Base-by-base conservation (phyloP, 2,113 vertebrate species). In the Stegostoma tigrinum region DNA sequence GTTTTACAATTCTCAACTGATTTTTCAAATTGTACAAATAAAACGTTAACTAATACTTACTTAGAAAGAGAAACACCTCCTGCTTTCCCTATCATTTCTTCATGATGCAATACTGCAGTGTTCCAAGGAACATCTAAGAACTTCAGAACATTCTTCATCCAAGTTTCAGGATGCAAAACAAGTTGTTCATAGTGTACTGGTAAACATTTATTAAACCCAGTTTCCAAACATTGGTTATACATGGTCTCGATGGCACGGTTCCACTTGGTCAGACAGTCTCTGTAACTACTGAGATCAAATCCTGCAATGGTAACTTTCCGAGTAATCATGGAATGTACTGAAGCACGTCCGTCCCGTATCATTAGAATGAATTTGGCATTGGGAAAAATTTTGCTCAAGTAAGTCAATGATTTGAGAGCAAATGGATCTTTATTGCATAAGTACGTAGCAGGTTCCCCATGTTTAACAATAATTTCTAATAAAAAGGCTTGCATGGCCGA, bases 391-490 rank as follows among this genome's bases (percentile, higher is more conserved):
- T 98, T 98, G 94, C 99, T 98, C 10, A 99, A 98, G 90, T 99
- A 99, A 85, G 98, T 98, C 1, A 99, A 97, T 70, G 99, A 99
- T 97, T 99, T 99, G 24, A 99, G 97, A 86, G 99, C 99, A 70
- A 99, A 99, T 0, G 99, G 99, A 96, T 99, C 99, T 97, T 99
- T 99, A 98, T 99, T 99, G 96, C 99, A 99, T 96, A 99, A 97
- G 96, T 98, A 99, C 0, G 98, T 98, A 3, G 99, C 99, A 0
- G 98, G 99, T 96, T 99, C 99, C 1, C 99, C 99, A 0, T 99
- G 99, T 75, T 99, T 99, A 78, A 99, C 99, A 0, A 99, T 99
- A 95, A 99, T 98, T 97, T 99, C 99, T 96, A 99, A 94, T 38
- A 99, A 96, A 95, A 99, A 99, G 0, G 99, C 99, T 97, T 98